Conservation (phyloP, 2,113 vertebrate species). For the Oxygymnocypris stewartii region DNA sequence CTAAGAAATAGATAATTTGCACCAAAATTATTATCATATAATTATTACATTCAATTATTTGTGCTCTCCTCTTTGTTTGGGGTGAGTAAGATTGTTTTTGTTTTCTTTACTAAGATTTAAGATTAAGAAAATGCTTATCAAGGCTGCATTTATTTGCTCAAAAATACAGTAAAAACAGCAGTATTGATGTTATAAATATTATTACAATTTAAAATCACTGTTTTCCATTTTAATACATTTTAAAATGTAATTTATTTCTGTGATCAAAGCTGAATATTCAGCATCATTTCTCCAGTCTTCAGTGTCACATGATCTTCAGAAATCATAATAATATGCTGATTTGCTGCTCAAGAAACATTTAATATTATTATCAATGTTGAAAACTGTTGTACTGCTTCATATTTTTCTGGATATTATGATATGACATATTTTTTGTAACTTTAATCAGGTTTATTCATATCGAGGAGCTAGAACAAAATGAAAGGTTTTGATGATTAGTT, state of each 20-base stretch:
- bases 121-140: not conserved
- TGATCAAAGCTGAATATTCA: not conserved
- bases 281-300: not conserved
- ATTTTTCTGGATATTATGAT: not conserved
- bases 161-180: not conserved
- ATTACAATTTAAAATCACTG: not conserved
- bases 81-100: too few species aligned
- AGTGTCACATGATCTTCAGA: not conserved
- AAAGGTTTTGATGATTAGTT: not conserved
- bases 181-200: not conserved
- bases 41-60: not conserved
- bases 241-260: not conserved
- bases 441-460: not conserved
- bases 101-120: not conserved
- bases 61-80: not conserved
- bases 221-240: not conserved
- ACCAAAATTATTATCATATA: not conserved
- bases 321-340: not conserved
- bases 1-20: not conserved
- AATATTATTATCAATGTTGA: not conserved
- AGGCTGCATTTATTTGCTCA: not conserved
- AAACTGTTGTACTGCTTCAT: not conserved
- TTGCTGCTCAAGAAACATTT: not conserved
- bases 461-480: not conserved
- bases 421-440: too few species aligned